Conservation (phyloP, 2,113 vertebrate genomes). For the Chloroceryle aenea region DNA sequence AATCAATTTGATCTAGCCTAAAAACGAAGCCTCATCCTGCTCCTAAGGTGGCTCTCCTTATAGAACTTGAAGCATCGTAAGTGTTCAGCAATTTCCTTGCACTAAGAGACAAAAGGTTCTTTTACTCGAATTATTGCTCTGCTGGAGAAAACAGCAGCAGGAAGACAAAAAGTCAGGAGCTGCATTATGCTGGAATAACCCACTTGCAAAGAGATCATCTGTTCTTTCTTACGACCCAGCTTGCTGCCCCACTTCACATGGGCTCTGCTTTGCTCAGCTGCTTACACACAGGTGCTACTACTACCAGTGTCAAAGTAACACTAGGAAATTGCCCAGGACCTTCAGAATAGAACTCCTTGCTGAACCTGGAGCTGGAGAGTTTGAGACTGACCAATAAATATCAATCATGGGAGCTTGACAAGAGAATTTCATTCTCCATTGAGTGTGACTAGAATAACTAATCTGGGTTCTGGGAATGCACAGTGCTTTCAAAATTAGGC, state of each 20-base stretch:
- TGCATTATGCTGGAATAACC: background rate
- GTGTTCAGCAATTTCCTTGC: background rate
- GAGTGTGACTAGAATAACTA: background rate
- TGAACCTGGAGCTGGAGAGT: background rate
- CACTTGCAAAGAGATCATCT: background rate
- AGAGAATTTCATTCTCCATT: background rate
- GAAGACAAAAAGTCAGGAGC: background rate
- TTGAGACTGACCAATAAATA: background rate
- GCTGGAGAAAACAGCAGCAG: background rate
- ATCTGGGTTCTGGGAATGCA: background rate
- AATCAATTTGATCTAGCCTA: slow-evolving; percentile 14
- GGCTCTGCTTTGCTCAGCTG: background rate
- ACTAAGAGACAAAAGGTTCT: background rate
- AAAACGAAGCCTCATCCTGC: background rate
- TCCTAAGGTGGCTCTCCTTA: background rate
- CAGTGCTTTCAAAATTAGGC: background rate
- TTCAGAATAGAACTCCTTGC: background rate
- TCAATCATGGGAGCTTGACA: background rate
- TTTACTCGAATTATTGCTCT: background rate
- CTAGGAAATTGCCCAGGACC: too few relatives aligned
- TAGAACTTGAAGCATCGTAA: background rate
- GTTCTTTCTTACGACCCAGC: background rate
- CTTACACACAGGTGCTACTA: rapidly evolving
- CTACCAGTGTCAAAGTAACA: background rate
- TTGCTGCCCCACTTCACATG: background rate